Percentiles rank a stretch among this genome's conserved stretches.
Evolutionary conservation across 2,113 vertebrate genomes (phyloP).

Genomic region (Podiceps cristatus): DNA sequence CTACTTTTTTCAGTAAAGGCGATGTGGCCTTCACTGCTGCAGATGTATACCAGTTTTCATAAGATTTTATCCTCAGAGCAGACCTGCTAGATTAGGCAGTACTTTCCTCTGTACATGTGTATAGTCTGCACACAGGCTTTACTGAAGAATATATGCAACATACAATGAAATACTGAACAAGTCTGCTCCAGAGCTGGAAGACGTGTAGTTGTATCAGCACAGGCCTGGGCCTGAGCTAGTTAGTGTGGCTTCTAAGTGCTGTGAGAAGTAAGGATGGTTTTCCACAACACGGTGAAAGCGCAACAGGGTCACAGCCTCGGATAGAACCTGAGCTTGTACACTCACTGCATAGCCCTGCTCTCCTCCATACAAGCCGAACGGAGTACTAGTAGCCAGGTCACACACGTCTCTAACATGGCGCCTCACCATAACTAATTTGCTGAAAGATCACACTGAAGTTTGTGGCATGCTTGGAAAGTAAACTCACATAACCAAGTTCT

Average conservation of each 20-base stretch:
- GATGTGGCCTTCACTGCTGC: neutral
- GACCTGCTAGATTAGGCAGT: neutral
- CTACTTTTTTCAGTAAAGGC: neutral
- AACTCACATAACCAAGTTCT: neutral
- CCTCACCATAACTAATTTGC: neutral
- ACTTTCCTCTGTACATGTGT: neutral
- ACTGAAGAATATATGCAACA: neutral
- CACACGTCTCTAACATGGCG: neutral
- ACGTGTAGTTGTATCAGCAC: neutral
- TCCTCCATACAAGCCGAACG: neutral
- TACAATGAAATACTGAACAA: neutral
- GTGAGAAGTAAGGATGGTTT: neutral
- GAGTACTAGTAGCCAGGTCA: neutral
- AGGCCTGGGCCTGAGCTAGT: neutral
- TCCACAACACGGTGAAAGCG: neutral
- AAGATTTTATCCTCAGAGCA: neutral
- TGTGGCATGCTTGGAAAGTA: neutral
- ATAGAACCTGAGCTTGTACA: neutral
- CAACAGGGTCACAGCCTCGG: neutral
- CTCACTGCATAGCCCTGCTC: neutral
- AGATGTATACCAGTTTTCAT: neutral
- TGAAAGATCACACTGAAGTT: neutral
- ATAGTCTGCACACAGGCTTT: neutral
- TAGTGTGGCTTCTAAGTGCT: rapidly evolving
- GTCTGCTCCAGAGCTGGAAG: neutral